Evolutionary conservation across 2,113 vertebrate genomes (phyloP).

Genomic region (Melanerpes aurifrons): DNA sequence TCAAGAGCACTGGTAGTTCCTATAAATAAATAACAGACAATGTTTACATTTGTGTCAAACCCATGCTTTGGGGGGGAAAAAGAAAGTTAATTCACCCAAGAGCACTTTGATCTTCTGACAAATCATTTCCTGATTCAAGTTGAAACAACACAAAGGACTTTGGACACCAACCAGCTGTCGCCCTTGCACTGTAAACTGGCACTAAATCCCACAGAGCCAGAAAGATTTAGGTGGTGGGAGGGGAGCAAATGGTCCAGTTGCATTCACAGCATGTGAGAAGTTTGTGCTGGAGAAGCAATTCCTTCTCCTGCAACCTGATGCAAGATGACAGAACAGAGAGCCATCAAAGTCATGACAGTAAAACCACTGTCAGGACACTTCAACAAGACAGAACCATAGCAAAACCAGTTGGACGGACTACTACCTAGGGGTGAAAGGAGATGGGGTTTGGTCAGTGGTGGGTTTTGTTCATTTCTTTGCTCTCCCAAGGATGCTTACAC

Average conservation of each 20-base stretch:
- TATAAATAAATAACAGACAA: conserved; percentile 19
- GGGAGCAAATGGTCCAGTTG: conserved; percentile 14
- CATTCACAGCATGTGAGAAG: not conserved
- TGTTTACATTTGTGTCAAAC: conserved; percentile 54
- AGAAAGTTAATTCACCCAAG: conserved; percentile 60
- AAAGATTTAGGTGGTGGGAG: conserved; percentile 5
- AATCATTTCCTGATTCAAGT: conserved; percentile 78
- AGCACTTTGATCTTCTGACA: conserved; percentile 78
- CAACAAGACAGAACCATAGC: accelerated
- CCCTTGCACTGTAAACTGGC: conserved; percentile 8
- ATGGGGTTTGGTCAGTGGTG: no score
- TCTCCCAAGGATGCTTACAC: not conserved
- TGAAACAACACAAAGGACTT: conserved; percentile 71
- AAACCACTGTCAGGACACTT: not conserved
- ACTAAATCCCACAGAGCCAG: not conserved
- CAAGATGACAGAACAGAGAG: not conserved
- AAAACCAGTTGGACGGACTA: not conserved
- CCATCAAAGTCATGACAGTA: not conserved
- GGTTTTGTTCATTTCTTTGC: not conserved
- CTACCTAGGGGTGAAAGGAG: not conserved
- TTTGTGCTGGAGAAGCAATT: not conserved
- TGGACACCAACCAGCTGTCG: conserved; percentile 71
- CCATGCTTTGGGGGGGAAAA: conserved; percentile 37
- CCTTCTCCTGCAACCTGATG: not conserved
- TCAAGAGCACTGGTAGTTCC: not conserved